Base-by-base conservation (phyloP, 2,888 invertebrate genomes). In the Synergus gifuensis region DNA sequence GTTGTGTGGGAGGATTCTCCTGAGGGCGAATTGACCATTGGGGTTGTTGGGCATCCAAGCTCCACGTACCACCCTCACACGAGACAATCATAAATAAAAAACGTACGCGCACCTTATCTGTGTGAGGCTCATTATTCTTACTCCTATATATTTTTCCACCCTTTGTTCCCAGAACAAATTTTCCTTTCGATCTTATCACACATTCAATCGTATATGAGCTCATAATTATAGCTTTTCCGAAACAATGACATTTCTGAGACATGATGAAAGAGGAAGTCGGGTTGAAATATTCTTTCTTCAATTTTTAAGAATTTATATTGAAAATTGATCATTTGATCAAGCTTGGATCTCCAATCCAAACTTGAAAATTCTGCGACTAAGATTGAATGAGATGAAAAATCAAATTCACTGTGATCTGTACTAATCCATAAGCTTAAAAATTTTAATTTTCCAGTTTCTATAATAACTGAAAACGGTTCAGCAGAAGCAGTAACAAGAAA, bases 101-200 rank as follows among this genome's bases (percentile, higher is more conserved):
- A 66, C 42, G 40, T n/a, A 66, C 42, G 11, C 40, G 9, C 40
- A 9, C 64, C 42, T 66, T 66, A 66, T 66, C 64, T 42, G 8
- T 3, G n/a, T 9, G 12, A 64, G 9, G n/a, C 40, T 66, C 64
- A 66, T 66, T 66, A 66, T n/a, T 9, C 36, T 42, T 66, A 66
- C 40, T 8, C 7, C n/a, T n/a, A 42, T 9, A 40, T 64, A 16
- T 8, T 44, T 66, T 66, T 66, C 9, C 64, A 40, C 64, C 66
- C 66, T 44, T 18, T 4, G 18, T 66, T 66, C 66, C n/a, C n/a
- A 8, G 66, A 66, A 66, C 66, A 66, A 28, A 66, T 66, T 66
- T 66, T 42, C n/a, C 18, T 9, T 18, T 44, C 44, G 44, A 66
- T 44, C 44, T 16, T 66, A 66, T 44, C 42, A 44, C 18, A 0